These are phyloP conservation scores for Pandemis cinnamomeana DNA, from an alignment of 2,888 invertebrate species.

Conservation along the genomic window DNA sequence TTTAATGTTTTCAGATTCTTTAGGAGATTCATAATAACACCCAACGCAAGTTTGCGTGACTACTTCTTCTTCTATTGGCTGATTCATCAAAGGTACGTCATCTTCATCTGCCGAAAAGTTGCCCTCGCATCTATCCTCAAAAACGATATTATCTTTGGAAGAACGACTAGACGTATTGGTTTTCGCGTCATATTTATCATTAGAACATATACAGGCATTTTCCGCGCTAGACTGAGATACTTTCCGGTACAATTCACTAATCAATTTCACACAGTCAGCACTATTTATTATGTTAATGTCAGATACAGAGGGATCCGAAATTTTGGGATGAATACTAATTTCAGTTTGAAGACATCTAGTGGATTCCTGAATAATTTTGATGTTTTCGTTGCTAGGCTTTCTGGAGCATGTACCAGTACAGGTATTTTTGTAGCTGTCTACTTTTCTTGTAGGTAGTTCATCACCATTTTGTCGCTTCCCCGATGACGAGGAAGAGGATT, in stretches of 20 bases:
- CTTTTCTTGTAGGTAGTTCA: conserved; percentile 35
- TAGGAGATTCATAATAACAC: conserved; percentile 7
- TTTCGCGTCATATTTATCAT: conserved; percentile 31
- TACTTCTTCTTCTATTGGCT: conserved; percentile 6
- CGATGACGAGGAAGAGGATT: conserved; percentile 45
- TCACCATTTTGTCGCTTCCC: conserved; percentile 33
- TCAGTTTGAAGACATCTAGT: conserved; percentile 75
- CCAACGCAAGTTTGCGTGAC: not conserved
- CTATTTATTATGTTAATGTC: conserved; percentile 68
- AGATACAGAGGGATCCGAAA: conserved; percentile 70
- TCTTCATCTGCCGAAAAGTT: conserved; percentile 16
- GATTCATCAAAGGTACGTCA: conserved; percentile 13
- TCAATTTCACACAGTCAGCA: conserved; percentile 58
- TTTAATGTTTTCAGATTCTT: conserved; percentile 44
- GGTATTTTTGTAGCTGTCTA: conserved; percentile 16
- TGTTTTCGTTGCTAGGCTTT: conserved; percentile 12
- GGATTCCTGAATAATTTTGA: conserved; percentile 55
- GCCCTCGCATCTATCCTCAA: conserved; percentile 25
- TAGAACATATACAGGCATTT: conserved; percentile 15
- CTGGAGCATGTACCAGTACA: not conserved
- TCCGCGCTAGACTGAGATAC: conserved; percentile 46
- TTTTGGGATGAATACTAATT: conserved; percentile 74
- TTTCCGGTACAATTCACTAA: conserved; percentile 59
- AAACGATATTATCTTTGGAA: conserved; percentile 31
- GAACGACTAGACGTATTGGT: conserved; percentile 28